Evolutionary conservation across 37 sponge, comb jelly and placozoan species (phyloP).

Genomic region (Haliclona indistincta): DNA sequence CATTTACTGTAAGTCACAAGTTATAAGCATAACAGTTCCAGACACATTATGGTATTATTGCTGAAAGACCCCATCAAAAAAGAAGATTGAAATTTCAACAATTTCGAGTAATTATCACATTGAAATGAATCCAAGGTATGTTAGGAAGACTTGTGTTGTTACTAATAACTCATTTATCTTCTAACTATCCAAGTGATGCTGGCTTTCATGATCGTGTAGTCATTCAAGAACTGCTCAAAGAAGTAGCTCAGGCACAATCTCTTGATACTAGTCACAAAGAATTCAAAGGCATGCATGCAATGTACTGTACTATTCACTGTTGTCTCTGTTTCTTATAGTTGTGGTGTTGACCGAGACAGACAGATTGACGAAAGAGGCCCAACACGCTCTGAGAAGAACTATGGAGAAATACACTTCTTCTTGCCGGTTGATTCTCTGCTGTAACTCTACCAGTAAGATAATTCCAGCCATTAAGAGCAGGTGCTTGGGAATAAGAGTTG

Average conservation of each 20-base stretch:
- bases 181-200: constrained; percentile 80
- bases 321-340: constrained; percentile 27
- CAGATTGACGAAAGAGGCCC: constrained; percentile 90
- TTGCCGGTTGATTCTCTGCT: constrained; percentile 96
- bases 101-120: constrained; percentile 98
- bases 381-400: constrained; percentile 95
- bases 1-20: constrained; percentile 64
- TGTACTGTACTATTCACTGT: neutral
- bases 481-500: constrained; percentile 88
- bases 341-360: constrained; percentile 92
- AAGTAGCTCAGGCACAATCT: constrained; percentile 89
- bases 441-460: constrained; percentile 97
- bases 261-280: constrained; percentile 72
- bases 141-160: neutral
- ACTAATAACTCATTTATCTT: neutral
- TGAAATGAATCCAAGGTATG: constrained; percentile 91
- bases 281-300: constrained; percentile 77
- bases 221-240: constrained; percentile 91
- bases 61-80: constrained; percentile 95
- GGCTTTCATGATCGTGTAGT: constrained; percentile 94
- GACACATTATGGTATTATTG: neutral
- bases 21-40: neutral
- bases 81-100: constrained; percentile 94
- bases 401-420: constrained; percentile 98
- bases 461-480: constrained; percentile 94